A percentile compares a stretch with the other conserved stretches of the same genome.
These are phyloP conservation scores for Caenorhabditis sulstoni DNA, from an alignment of 2,888 invertebrate species.

Conservation along the genomic window DNA sequence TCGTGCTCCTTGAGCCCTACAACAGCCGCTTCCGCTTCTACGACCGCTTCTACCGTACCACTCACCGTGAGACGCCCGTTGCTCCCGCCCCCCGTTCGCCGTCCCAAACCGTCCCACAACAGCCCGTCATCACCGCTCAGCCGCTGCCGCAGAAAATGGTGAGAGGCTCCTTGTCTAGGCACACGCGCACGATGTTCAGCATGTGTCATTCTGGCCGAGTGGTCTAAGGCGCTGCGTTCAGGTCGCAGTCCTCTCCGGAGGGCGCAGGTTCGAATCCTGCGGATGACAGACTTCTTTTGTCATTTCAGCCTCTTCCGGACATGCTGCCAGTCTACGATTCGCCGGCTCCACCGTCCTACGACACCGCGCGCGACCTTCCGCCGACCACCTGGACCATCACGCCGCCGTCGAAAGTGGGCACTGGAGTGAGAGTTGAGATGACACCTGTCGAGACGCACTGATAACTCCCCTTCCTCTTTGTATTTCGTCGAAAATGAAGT, in stretches of 20 bases:
- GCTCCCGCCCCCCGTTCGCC: not conserved
- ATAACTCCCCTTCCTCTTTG: not conserved
- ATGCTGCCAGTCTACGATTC: constrained; percentile 38
- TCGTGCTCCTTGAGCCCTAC: constrained; percentile 48
- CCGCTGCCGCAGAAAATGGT: constrained; percentile 29
- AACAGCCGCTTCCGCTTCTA: constrained; percentile 48
- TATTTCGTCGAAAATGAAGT: no score
- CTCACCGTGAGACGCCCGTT: not conserved
- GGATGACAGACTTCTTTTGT: constrained; percentile 53
- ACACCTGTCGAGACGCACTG: constrained; percentile 48
- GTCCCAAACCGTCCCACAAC: no score
- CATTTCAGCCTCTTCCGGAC: constrained; percentile 34
- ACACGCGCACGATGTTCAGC: no score
- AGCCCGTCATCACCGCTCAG: no score
- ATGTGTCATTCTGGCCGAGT: constrained; percentile 83
- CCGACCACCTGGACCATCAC: constrained; percentile 41
- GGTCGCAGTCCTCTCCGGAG: constrained; percentile 85
- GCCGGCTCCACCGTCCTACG: constrained; percentile 34
- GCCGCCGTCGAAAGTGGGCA: constrained; percentile 23
- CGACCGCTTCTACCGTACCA: constrained; percentile 49
- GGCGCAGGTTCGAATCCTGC: constrained; percentile 76
- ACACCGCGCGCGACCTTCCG: constrained; percentile 15
- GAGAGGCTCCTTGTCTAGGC: not conserved
- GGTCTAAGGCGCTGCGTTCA: constrained; percentile 91
- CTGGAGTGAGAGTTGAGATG: constrained; percentile 39